Percentiles rank a stretch among this genome's conserved stretches.
These are phyloP conservation scores for Netelia virgata DNA, from an alignment of 2,888 invertebrate species.

Conservation along the genomic window DNA sequence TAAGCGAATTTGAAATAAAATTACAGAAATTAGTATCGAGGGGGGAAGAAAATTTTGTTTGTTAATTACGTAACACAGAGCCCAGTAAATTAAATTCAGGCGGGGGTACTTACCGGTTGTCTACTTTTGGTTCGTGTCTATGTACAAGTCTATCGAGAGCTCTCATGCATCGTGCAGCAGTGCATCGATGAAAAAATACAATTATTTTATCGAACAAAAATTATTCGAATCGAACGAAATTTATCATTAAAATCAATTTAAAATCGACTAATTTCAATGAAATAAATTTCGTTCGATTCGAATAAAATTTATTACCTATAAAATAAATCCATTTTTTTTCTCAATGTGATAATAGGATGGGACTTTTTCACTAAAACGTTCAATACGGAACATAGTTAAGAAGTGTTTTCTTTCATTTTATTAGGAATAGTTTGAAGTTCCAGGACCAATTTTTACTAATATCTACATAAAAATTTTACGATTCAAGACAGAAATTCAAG, in stretches of 20 bases:
- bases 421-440: constrained; percentile 50
- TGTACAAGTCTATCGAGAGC: constrained; percentile 68
- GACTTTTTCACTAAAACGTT: constrained; percentile 66
- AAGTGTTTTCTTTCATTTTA: constrained; percentile 48
- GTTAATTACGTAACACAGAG: constrained; percentile 59
- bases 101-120: constrained; percentile 70
- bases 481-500: not conserved
- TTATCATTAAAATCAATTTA: not conserved
- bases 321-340: constrained; percentile 31
- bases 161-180: constrained; percentile 72
- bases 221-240: not conserved
- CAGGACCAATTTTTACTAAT: constrained; percentile 44
- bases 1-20: constrained; percentile 24
- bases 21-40: constrained; percentile 29
- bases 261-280: not conserved
- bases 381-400: constrained; percentile 63
- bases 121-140: constrained; percentile 66
- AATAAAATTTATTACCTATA: not conserved
- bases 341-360: constrained; percentile 60
- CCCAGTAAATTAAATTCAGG: constrained; percentile 57
- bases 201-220: not conserved
- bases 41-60: constrained; percentile 15
- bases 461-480: constrained; percentile 57
- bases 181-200: constrained; percentile 53
- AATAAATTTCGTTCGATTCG: not conserved